Conservation (phyloP, 2,797 vertebrate species). For the Melanotaenia nigrans region DNA sequence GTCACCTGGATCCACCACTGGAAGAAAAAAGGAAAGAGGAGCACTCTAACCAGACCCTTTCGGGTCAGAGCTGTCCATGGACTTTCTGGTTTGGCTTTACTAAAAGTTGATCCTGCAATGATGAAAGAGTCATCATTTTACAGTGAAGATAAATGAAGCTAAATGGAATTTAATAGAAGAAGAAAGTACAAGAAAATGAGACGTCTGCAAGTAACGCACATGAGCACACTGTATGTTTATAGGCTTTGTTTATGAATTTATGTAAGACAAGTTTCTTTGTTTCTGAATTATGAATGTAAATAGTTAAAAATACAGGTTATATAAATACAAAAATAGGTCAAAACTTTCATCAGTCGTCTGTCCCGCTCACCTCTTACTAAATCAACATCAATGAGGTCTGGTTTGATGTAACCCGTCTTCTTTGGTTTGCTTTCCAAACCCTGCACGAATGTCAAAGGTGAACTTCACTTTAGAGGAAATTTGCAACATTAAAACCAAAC, state of each 20-base stretch:
- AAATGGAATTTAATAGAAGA: not conserved
- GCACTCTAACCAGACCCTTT: constrained; percentile 94
- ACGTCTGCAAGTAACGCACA: not conserved
- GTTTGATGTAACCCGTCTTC: constrained; percentile 94
- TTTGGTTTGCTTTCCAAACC: constrained; percentile 96
- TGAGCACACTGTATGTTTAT: not conserved
- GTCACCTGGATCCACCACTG: constrained; percentile 99
- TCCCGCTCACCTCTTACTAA: constrained; percentile 92
- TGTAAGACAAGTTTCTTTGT: not conserved
- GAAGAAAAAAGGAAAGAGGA: constrained; percentile 95
- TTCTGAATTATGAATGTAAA: not conserved
- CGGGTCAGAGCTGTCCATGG: constrained; percentile 94
- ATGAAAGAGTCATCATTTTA: not conserved
- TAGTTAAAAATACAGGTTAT: not conserved
- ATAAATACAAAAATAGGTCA: not conserved
- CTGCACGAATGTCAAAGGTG: constrained; percentile 64
- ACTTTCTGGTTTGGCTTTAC: constrained; percentile 97
- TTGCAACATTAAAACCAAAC: not conserved
- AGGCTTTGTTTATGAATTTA: not conserved
- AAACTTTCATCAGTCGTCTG: not conserved
- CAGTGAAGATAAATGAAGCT: not conserved
- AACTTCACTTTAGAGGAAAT: not conserved
- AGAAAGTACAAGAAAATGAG: not conserved
- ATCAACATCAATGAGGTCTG: constrained; percentile 98
- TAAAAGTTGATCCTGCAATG: constrained; percentile 93